These are phyloP conservation scores for Habropoda laboriosa DNA, from an alignment of 1,140 invertebrate genomes.

Conservation along the genomic window DNA sequence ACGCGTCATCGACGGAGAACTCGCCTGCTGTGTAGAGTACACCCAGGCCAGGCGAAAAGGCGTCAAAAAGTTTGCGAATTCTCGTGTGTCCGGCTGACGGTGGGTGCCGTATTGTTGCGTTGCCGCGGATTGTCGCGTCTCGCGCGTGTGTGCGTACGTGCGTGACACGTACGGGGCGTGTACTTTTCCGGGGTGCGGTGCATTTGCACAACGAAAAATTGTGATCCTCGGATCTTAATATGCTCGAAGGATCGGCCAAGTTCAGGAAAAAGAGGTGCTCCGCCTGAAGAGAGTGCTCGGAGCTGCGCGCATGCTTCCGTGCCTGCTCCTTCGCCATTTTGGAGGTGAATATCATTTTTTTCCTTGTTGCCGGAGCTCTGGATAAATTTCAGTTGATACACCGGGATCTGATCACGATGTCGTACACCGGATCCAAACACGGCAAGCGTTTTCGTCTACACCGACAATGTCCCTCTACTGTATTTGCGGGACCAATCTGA, in stretches of 20 bases:
- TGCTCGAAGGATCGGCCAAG: constrained; percentile 64
- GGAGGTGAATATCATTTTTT: constrained; percentile 78
- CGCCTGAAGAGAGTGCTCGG: constrained; percentile 62
- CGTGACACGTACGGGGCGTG: constrained; percentile 71
- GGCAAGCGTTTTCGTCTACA: constrained; percentile 23
- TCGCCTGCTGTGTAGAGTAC: constrained; percentile 40
- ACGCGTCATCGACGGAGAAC: constrained; percentile 40
- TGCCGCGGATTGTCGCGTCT: constrained; percentile 51
- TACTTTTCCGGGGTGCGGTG: constrained; percentile 73
- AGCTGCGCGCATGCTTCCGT: constrained; percentile 75
- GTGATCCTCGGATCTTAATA: constrained; percentile 62
- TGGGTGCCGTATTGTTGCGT: constrained; percentile 56
- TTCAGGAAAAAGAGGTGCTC: constrained; percentile 62
- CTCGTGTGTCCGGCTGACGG: constrained; percentile 53
- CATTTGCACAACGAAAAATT: constrained; percentile 49
- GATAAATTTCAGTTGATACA: constrained; percentile 29
- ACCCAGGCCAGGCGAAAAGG: constrained; percentile 52
- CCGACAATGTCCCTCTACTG: constrained; percentile 33
- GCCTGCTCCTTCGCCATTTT: constrained; percentile 78
- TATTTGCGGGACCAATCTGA: constrained; percentile 49
- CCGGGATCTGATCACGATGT: neutral
- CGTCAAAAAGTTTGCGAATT: constrained; percentile 64
- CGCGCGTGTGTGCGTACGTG: constrained; percentile 63
- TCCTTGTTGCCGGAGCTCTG: constrained; percentile 21
- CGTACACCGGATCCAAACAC: constrained; percentile 23